Conservation (phyloP, 2,797 vertebrate genomes). For the Allobates femoralis region DNA sequence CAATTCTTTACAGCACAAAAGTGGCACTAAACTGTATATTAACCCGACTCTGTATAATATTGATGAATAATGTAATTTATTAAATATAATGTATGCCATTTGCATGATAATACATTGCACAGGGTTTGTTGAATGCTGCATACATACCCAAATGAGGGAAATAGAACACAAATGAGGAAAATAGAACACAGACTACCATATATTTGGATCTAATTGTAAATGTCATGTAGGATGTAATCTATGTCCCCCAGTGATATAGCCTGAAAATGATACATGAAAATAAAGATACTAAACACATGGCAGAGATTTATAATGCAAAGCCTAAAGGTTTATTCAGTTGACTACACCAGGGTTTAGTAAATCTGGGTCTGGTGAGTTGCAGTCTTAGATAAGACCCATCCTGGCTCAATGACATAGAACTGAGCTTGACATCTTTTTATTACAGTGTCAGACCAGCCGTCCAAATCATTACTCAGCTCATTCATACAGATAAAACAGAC, state of each 20-base stretch:
- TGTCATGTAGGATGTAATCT: conserved; percentile 9
- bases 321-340: conserved; percentile 39
- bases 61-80: too few species aligned
- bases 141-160: background rate
- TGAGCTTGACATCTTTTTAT: conserved; percentile 58
- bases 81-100: too few species aligned
- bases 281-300: conserved; percentile 43
- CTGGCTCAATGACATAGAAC: conserved; percentile 51
- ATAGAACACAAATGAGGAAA: background rate
- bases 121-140: background rate
- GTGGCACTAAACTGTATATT: too few species aligned
- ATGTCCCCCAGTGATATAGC: background rate
- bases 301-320: conserved; percentile 39
- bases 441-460: conserved; percentile 52
- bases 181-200: background rate
- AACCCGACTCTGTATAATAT: too few species aligned
- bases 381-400: conserved; percentile 51
- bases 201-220: conserved; percentile 16
- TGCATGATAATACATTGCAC: background rate
- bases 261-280: conserved; percentile 8
- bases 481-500: conserved; percentile 53
- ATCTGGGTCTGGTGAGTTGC: conserved; percentile 44
- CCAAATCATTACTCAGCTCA: conserved; percentile 58
- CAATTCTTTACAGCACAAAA: too few species aligned
- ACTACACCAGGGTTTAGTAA: conserved; percentile 40